Evolutionary conservation across 2,888 invertebrate genomes (phyloP), one percentile per base, ranked within the genome.

Genomic region (Argyra leucocephala): DNA sequence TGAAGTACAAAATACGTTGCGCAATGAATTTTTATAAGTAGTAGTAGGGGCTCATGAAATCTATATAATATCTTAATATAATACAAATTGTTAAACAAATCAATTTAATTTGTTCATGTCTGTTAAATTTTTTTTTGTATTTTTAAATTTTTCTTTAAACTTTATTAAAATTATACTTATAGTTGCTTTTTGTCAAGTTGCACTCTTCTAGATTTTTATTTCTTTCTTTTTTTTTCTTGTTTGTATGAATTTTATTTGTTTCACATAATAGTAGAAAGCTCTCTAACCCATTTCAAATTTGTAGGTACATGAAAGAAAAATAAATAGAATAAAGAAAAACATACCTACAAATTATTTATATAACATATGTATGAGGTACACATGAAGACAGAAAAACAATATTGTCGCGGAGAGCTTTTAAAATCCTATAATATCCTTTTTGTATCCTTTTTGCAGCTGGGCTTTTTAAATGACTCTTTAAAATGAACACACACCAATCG

Each of bases 361-460:
- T 31, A 31, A 5, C 18, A 48, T 18, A 15, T 48, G 48, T 18
- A 48, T 48, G 31, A 31, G 12, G n/a, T 12, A 31, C 31, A 31
- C 31, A 48, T 48, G 18, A 48, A 48, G 31, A 31, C 5, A 31
- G 31, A 5, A 31, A 48, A 37, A 48, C 18, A 48, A 48, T 48
- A 48, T 48, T 48, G 48, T 48, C 48, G 48, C 48, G 48, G 18
- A 48, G 48, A 48, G 48, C 48, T 48, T 48, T 48, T 48, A 48
- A 48, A 48, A 48, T 48, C 48, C 48, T 18, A 48, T 48, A 48
- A 48, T 48, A 48, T 48, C 48, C 48, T 48, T 48, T 48, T 48
- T 48, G 48, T 18, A 48, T 48, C 48, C 48, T 18, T 48, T 48
- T 48, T 48, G 48, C 48, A 48, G 48, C 48, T 48, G 48, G 48